These are phyloP conservation scores for Drosophila repletoides DNA, from an alignment of 1,140 invertebrate species.

Conservation along the genomic window DNA sequence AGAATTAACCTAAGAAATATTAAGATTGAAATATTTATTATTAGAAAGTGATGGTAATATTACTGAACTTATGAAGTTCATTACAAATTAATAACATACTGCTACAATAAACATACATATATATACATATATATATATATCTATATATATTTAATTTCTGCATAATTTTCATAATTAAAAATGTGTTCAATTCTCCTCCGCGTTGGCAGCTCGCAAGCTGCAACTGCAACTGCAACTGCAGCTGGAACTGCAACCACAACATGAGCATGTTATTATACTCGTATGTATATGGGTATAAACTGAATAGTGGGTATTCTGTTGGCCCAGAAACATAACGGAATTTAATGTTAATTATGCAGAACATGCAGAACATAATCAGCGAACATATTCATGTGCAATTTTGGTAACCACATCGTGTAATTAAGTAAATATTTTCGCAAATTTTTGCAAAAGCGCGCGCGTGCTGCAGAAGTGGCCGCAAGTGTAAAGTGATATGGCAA, in stretches of 20 bases:
- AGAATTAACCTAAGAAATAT: too few relatives aligned
- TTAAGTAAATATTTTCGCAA: constrained; percentile 44
- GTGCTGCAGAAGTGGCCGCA: constrained; percentile 18
- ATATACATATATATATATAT: neutral
- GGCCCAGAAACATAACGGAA: constrained; percentile 6
- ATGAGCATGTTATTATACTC: neutral
- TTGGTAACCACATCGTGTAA: constrained; percentile 39
- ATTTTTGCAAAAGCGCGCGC: constrained; percentile 22
- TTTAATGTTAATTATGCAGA: constrained; percentile 31
- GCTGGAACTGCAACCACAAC: neutral
- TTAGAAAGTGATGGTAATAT: too few relatives aligned
- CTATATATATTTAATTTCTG: neutral
- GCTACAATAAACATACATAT: neutral
- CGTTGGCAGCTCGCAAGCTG: too few relatives aligned
- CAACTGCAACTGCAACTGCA: too few relatives aligned
- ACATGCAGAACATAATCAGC: constrained; percentile 34
- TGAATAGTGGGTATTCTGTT: constrained; percentile 2
- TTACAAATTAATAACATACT: too few relatives aligned
- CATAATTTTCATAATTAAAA: too few relatives aligned
- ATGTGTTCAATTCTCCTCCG: too few relatives aligned
- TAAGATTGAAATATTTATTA: too few relatives aligned
- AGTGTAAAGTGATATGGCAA: constrained; percentile 23
- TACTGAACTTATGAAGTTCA: too few relatives aligned
- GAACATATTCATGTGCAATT: constrained; percentile 18
- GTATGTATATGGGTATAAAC: too few relatives aligned